phyloP scores from a whole-genome alignment of 2,113 vertebrate genomes.

The Sylvia atricapilla region DNA sequence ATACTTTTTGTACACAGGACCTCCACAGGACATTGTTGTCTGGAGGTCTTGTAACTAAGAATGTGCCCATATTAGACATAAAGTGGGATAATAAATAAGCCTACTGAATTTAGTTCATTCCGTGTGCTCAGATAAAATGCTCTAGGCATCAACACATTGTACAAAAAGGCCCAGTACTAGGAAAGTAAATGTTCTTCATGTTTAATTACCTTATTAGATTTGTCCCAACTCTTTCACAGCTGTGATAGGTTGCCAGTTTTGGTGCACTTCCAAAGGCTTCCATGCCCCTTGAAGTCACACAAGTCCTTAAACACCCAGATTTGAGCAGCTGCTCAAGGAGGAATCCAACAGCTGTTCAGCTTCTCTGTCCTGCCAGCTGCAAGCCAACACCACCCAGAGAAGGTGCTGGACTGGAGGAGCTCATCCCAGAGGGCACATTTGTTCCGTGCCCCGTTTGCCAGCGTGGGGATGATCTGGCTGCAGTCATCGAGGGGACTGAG shows the following conservation, averaged over 20 bases:
- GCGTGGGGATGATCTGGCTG: fast-evolving
- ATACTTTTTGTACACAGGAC: not conserved
- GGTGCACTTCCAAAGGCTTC: not conserved
- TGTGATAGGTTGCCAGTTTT: not conserved
- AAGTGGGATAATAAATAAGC: not conserved
- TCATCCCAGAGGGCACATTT: not conserved
- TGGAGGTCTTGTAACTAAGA: not conserved
- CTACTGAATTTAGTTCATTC: not conserved
- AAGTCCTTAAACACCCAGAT: not conserved
- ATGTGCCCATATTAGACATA: not conserved
- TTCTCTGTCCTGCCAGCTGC: not conserved
- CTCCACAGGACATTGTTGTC: not conserved
- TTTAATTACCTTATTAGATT: not conserved
- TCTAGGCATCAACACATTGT: not conserved
- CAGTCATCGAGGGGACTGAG: not conserved
- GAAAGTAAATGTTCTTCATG: not conserved
- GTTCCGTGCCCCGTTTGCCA: not conserved
- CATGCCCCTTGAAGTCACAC: not conserved
- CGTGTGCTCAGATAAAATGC: not conserved
- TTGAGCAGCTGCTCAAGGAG: slow-evolving; percentile 37
- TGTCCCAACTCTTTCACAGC: not conserved
- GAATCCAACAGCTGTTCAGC: slow-evolving; percentile 47
- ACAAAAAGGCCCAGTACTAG: not conserved
- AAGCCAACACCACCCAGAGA: not conserved
- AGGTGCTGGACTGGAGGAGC: not conserved